Evolutionary conservation across 1,140 invertebrate genomes (phyloP).

Genomic region (Drosophila athabasca): DNA sequence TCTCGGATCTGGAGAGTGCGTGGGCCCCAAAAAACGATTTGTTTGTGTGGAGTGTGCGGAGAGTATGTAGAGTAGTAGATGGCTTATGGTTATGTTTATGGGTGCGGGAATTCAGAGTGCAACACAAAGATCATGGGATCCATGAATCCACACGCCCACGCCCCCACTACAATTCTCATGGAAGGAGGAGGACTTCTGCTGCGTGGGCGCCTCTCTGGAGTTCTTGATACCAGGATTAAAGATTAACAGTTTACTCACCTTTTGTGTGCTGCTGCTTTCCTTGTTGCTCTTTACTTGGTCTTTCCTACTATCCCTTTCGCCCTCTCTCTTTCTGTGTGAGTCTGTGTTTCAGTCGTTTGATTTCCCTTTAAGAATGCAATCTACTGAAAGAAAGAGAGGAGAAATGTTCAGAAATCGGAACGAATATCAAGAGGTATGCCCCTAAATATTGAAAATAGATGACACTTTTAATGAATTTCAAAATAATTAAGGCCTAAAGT

Average conservation of each 20-base stretch:
- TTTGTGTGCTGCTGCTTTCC: constrained; percentile 9
- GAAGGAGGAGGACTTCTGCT: neutral
- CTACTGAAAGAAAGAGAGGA: constrained; percentile 1
- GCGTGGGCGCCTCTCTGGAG: constrained; percentile 31
- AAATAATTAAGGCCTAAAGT: constrained; percentile 80
- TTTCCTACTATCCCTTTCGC: neutral
- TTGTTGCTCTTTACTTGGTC: neutral
- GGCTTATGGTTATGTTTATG: constrained; percentile 26
- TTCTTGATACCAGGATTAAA: constrained; percentile 32
- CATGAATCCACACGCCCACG: constrained; percentile 38
- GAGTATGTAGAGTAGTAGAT: neutral
- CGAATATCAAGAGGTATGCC: no score
- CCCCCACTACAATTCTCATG: neutral
- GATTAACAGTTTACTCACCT: constrained; percentile 52
- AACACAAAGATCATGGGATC: no score
- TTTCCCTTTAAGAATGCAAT: constrained; percentile 34
- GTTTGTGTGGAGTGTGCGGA: constrained; percentile 42
- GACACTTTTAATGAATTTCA: constrained; percentile 78
- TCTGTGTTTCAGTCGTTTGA: no score
- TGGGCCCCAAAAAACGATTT: constrained; percentile 46
- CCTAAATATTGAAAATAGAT: constrained; percentile 71
- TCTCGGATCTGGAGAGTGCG: constrained; percentile 29
- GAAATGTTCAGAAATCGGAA: no score
- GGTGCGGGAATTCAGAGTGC: constrained; percentile 38
- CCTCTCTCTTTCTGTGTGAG: neutral